phyloP scores from a whole-genome alignment of 2,113 vertebrate species.

The Leuciscus idus region DNA sequence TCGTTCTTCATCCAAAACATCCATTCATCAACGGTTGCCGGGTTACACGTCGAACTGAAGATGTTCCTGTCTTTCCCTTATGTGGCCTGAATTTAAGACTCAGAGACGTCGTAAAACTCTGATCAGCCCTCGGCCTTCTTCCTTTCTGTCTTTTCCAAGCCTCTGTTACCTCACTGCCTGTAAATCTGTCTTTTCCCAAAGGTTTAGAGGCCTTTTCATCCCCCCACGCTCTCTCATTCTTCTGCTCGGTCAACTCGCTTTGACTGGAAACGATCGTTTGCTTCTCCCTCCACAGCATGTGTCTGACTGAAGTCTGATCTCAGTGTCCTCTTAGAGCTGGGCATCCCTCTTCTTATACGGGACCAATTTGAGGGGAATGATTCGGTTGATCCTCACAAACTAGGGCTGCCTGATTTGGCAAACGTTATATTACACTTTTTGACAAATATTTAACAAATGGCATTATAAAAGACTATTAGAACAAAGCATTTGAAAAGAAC shows the following conservation, averaged over 20 bases:
- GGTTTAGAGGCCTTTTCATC: background rate
- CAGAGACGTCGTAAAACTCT: too few relatives aligned
- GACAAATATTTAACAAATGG: background rate
- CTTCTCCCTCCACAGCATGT: background rate
- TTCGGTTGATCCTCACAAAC: background rate
- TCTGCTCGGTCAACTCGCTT: background rate
- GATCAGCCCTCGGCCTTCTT: background rate
- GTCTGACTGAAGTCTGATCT: background rate
- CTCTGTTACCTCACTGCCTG: background rate
- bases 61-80: constrained; percentile 26
- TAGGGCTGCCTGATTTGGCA: background rate
- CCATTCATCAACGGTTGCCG: constrained; percentile 53
- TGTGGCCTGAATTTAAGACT: background rate
- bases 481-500: background rate
- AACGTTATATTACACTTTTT: background rate
- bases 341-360: background rate
- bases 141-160: background rate
- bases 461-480: background rate
- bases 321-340: background rate
- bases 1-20: constrained; percentile 42
- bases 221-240: background rate
- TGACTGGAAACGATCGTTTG: background rate
- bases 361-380: background rate
- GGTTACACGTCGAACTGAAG: constrained; percentile 46
- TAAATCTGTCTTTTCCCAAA: constrained; percentile 21